Evolutionary conservation across 2,888 invertebrate genomes (phyloP), one percentile per base, ranked within the genome.

Genomic region (Shargacucullia verbasci): DNA sequence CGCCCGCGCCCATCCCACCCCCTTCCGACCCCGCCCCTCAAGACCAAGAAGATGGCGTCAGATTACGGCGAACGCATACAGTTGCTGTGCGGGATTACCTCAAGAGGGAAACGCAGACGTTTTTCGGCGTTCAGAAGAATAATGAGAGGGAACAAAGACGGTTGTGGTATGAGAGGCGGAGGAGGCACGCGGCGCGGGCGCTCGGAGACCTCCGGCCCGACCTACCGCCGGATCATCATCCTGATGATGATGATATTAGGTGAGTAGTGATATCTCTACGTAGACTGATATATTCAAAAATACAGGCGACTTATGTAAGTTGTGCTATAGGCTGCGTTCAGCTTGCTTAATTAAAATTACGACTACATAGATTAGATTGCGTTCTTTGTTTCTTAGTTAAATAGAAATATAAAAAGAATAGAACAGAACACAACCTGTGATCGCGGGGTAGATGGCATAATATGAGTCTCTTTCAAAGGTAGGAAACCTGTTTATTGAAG

Each of bases 41-140:
- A 79, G 86, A 82, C 57, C 90, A 90, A 57, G 91, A 94, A 83
- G 90, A 91, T 67, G 92, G 90, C 46, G 92, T 93, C 67, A 86
- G 92, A 88, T 91, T 93, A 73, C 88, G 93, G 49, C 80, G 91
- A 49, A 89, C 80, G 3, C 91, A 92, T 70, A 92, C 92, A 0
- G 86, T 91, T 9, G 92, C 89, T n/a, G 92, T 94, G 44, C 84
- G 93, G 67, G 92, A 96, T 83, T 97, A 96, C 87, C 95, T 98
- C 82, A 97, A 96, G 84, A 95, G 96, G 73, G 97, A 97, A 86
- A 97, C 97, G 56, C 97, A 97, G 55, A 96, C 96, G 75, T 98
- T 98, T 91, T 98, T 98, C 86, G 98, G 98, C 14, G 96, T 98
- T 57, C 96, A 97, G 81, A 96, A 96, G 80, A 96, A 96, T 76